These are phyloP conservation scores for Perizoma flavofasciatum DNA, from an alignment of 2,888 invertebrate genomes.

Conservation along the genomic window DNA sequence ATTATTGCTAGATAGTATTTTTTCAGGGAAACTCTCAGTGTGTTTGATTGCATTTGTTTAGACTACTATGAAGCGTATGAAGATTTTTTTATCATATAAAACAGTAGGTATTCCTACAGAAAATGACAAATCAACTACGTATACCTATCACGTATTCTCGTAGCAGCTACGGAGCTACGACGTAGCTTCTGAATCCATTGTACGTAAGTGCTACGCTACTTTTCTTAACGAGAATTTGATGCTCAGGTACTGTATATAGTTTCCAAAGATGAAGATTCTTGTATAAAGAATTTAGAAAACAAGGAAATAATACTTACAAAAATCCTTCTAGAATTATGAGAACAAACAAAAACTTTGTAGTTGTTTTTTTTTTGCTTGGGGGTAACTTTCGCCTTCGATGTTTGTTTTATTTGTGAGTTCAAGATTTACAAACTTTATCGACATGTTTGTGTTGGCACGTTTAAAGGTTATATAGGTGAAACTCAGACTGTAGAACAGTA, in stretches of 20 bases:
- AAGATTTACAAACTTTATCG: not conserved
- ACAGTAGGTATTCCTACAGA: not conserved
- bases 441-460: not conserved
- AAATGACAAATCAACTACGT: slow-evolving; percentile 9
- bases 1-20: too few relatives aligned
- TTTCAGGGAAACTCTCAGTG: too few relatives aligned
- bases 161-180: slow-evolving; percentile 25
- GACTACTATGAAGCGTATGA: too few relatives aligned
- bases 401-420: not conserved
- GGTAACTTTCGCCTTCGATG: not conserved
- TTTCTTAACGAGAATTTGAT: slow-evolving; percentile 30
- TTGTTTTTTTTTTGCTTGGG: not conserved
- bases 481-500: too few relatives aligned
- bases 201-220: slow-evolving; percentile 21
- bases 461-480: too few relatives aligned
- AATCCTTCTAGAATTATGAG: not conserved
- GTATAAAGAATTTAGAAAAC: not conserved
- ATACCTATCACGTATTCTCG: slow-evolving; percentile 27
- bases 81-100: too few relatives aligned
- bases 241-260: slow-evolving; percentile 1
- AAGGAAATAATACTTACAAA: not conserved
- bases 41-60: too few relatives aligned
- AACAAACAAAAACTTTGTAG: not conserved
- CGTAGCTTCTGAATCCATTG: slow-evolving; percentile 28
- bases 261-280: slow-evolving; percentile 3